Percentiles rank a stretch among this genome's conserved stretches.
Conservation (phyloP, 2,113 vertebrate species). For the Semnornis frantzii region DNA sequence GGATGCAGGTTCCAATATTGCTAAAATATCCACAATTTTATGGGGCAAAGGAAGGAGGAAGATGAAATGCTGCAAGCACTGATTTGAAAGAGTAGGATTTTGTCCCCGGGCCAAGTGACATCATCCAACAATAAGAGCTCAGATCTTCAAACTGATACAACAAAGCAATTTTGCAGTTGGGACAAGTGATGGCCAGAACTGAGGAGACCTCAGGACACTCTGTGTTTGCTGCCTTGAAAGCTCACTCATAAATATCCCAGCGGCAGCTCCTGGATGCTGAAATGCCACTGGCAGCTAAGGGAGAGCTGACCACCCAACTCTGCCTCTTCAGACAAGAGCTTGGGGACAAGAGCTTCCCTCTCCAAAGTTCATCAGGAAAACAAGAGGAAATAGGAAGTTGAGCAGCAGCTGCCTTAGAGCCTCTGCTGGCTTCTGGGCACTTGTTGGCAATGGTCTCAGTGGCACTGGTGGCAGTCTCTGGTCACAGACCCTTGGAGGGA, state of each 20-base stretch:
- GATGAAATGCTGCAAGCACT: background rate
- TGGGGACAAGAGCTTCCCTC: background rate
- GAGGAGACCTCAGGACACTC: background rate
- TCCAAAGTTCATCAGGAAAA: background rate
- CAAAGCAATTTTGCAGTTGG: background rate
- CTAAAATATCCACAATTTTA: background rate
- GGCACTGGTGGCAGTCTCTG: background rate
- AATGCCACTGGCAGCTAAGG: background rate
- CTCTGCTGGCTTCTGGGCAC: background rate
- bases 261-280: background rate
- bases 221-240: background rate
- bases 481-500: background rate
- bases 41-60: background rate
- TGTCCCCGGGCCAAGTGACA: background rate
- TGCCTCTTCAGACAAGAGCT: background rate
- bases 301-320: background rate
- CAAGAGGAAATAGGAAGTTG: background rate
- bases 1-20: background rate
- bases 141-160: background rate
- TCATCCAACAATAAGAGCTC: background rate
- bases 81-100: background rate
- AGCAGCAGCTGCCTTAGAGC: background rate
- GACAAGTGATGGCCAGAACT: background rate
- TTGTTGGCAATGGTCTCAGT: background rate
- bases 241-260: background rate